Evolutionary conservation across 2,113 vertebrate species (phyloP).

Genomic region (Halichoerus grypus): DNA sequence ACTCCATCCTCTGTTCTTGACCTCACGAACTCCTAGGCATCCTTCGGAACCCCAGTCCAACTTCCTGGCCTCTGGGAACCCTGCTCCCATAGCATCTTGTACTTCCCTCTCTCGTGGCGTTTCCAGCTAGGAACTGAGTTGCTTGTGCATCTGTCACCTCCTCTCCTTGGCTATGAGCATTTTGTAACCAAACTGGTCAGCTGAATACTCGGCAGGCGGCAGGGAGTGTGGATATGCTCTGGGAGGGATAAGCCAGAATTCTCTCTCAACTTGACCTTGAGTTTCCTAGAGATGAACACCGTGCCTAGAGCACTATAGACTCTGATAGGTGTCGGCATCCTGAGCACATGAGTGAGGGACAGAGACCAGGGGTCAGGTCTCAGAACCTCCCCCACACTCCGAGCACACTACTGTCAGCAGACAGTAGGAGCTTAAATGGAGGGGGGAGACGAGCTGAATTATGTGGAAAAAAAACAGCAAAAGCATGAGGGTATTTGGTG

Average conservation of each 20-base stretch:
- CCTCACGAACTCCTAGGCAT: neutral
- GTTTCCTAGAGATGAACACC: neutral
- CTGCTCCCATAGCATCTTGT: neutral
- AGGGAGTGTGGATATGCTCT: neutral
- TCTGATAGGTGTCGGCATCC: accelerated
- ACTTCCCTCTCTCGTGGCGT: neutral
- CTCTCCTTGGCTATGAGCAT: neutral
- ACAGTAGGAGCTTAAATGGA: neutral
- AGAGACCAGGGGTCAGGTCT: neutral
- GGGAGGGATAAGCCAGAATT: neutral
- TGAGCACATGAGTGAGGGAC: neutral
- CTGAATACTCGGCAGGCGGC: neutral
- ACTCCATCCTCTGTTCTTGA: neutral
- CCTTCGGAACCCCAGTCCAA: slow-evolving; percentile 1
- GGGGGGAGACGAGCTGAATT: neutral
- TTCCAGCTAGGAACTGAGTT: neutral
- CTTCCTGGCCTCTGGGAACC: accelerated
- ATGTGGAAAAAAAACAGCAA: too few species aligned
- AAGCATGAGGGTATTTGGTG: neutral
- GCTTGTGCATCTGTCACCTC: neutral
- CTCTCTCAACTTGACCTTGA: neutral
- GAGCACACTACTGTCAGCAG: neutral
- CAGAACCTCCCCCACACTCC: accelerated
- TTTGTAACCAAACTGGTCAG: neutral
- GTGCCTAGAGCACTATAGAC: neutral